Percentiles rank a stretch among this genome's conserved stretches.
phyloP scores from a whole-genome alignment of 2,797 vertebrate genomes.

The Pogonophryne albipinna region DNA sequence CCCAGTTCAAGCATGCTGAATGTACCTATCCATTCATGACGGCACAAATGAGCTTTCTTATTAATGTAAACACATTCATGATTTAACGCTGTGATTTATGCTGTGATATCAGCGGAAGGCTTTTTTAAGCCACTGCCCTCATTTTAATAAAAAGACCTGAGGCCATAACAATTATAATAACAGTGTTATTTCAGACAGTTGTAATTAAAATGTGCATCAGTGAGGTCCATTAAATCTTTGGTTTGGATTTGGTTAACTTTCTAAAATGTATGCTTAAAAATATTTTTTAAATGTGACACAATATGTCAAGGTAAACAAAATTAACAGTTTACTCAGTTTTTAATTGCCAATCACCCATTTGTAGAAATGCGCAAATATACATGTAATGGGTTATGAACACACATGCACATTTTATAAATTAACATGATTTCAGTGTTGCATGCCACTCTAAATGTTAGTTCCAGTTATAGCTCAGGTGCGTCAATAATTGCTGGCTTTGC shows the following conservation, averaged over 20 bases:
- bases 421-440: slow-evolving; percentile 68
- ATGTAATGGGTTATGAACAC: slow-evolving; percentile 26
- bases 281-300: slow-evolving; percentile 7
- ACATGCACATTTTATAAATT: slow-evolving; percentile 31
- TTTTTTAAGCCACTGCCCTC: slow-evolving; percentile 17
- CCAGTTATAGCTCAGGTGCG: slow-evolving; percentile 49
- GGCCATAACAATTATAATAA: slow-evolving; percentile 15
- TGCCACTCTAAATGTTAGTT: slow-evolving; percentile 70
- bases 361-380: slow-evolving; percentile 16
- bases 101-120: slow-evolving; percentile 22
- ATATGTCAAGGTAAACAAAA: slow-evolving; percentile 1
- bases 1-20: slow-evolving; percentile 61
- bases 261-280: slow-evolving; percentile 42
- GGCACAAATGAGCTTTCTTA: slow-evolving; percentile 53
- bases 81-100: slow-evolving; percentile 46
- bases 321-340: neutral
- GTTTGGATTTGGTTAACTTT: slow-evolving; percentile 7
- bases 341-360: slow-evolving; percentile 8
- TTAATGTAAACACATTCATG: slow-evolving; percentile 64
- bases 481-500: slow-evolving; percentile 54
- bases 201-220: slow-evolving; percentile 8
- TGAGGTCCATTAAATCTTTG: slow-evolving; percentile 5
- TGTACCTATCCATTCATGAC: slow-evolving; percentile 65
- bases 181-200: slow-evolving; percentile 9
- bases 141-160: slow-evolving; percentile 13